Base-by-base conservation (phyloP, 2,113 vertebrate genomes). In the Crocuta crocuta region DNA sequence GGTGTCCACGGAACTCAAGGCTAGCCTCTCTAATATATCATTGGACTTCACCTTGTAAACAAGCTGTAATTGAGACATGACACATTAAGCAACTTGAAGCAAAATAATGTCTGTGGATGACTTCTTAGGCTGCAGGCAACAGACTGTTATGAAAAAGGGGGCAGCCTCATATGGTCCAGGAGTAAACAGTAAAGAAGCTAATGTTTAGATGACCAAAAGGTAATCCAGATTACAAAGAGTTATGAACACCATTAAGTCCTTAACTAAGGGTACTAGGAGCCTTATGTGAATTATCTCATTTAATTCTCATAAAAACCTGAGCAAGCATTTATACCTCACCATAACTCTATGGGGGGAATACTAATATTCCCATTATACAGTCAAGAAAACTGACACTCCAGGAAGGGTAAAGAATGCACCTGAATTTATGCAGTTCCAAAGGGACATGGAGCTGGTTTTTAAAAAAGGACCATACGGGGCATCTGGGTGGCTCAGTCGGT, bases 21-120 rank as follows among this genome's bases (percentile, higher is more conserved):
- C 99, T 58, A 99, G 95, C 98, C 99, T 99, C 98, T 99, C 99
- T 98, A 99, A 97, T 94, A 99, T 98, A 94, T 99, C 99, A 90
- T 99, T 99, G 48, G 99, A 98, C 98, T 99, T 99, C 66, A 99
- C 99, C 98, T 99, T 99, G 95, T 99, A 99, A 24, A 99, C 99
- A 80, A 99, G 99, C 99, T 99, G 95, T 71, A 88, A 94, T 2
- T 53, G 11, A 94, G 61, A 63, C 1, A 71, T 0, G 23, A 7
- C 24, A 93, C 7, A 66, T 82, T 81, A 79, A 92, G 63, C 19
- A 76, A 55, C 21, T 4, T 15, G 10, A 92, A 84, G 78, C 33
- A 81, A 70, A 73, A 65, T 24, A 83, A 48, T 7, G 17, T 9
- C 15, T 21, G 5, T 63, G 21, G 24, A 61, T 23, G 39, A 80